Evolutionary conservation across 2,113 vertebrate species (phyloP).

Genomic region (Chrysochloris asiatica): DNA sequence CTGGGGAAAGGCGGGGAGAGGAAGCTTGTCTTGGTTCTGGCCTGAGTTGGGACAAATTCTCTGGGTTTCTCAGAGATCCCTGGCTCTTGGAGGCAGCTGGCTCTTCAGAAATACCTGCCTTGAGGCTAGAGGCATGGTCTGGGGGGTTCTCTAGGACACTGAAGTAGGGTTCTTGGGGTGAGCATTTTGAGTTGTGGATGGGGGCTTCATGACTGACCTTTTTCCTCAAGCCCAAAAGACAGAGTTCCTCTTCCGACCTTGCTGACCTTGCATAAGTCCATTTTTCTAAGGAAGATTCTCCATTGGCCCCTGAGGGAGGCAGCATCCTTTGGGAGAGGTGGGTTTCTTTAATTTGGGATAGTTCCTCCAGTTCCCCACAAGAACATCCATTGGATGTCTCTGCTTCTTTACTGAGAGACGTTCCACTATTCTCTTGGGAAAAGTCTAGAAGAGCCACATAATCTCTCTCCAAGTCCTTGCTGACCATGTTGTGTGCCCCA

Average conservation of each 20-base stretch:
- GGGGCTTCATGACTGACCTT: conserved; percentile 78
- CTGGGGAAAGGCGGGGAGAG: conserved; percentile 33
- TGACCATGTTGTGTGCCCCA: conserved; percentile 82
- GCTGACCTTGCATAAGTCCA: conserved; percentile 72
- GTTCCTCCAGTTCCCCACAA: background rate
- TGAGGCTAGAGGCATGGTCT: conserved; percentile 75
- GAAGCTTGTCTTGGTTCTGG: background rate
- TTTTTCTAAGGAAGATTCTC: conserved; percentile 32
- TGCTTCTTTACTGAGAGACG: background rate
- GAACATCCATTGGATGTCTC: background rate
- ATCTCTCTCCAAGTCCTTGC: conserved; percentile 88
- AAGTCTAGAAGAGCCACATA: conserved; percentile 91
- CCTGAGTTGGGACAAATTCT: accelerated
- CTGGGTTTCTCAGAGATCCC: background rate
- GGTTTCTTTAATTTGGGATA: accelerated
- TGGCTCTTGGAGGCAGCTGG: background rate
- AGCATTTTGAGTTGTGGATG: conserved; percentile 80
- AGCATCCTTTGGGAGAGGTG: background rate
- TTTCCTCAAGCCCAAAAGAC: conserved; percentile 82
- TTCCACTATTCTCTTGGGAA: conserved; percentile 80
- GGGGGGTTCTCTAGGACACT: conserved; percentile 84
- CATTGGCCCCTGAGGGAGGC: background rate
- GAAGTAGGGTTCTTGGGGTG: conserved; percentile 87
- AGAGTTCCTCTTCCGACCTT: conserved; percentile 85
- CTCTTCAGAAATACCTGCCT: conserved; percentile 85